Evolutionary conservation across 2,797 vertebrate species (phyloP).

Genomic region (Arnoldichthys spilopterus): DNA sequence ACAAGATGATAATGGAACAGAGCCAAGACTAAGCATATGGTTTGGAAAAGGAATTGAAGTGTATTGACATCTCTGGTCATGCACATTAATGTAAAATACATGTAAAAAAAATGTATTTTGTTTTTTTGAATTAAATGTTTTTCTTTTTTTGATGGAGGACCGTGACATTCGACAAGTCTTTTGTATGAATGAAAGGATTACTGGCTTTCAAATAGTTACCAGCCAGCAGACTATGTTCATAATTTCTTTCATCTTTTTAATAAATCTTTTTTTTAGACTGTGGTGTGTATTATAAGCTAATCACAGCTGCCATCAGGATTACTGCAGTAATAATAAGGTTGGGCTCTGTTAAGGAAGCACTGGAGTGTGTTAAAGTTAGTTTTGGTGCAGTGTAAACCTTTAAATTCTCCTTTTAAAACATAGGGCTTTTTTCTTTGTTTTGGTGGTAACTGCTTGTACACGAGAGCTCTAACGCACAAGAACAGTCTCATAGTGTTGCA

Average conservation of each 20-base stretch:
- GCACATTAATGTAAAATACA: constrained; percentile 25
- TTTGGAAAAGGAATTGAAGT: not conserved
- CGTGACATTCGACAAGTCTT: not conserved
- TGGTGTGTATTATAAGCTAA: not conserved
- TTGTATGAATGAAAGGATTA: not conserved
- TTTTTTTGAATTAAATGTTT: constrained; percentile 3
- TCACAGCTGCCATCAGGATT: not conserved
- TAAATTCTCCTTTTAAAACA: no score
- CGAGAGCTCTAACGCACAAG: no score
- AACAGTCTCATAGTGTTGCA: no score
- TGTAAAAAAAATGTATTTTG: constrained; percentile 17
- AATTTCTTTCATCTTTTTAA: constrained; percentile 17
- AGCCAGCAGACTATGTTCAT: not conserved
- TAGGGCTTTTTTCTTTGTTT: no score
- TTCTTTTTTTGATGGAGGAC: constrained; percentile 4
- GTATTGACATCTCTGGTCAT: not conserved
- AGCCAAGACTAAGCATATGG: not conserved
- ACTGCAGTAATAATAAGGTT: not conserved
- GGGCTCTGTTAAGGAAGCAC: no score
- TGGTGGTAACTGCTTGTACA: no score
- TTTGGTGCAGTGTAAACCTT: no score
- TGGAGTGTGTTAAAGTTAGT: no score
- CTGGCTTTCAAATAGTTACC: not conserved
- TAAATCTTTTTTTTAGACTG: constrained; percentile 24
- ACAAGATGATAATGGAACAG: not conserved